Percentiles rank a stretch among this genome's conserved stretches.
Evolutionary conservation across 1,140 invertebrate species (phyloP).

Genomic region (Ceratosolen solmsi): DNA sequence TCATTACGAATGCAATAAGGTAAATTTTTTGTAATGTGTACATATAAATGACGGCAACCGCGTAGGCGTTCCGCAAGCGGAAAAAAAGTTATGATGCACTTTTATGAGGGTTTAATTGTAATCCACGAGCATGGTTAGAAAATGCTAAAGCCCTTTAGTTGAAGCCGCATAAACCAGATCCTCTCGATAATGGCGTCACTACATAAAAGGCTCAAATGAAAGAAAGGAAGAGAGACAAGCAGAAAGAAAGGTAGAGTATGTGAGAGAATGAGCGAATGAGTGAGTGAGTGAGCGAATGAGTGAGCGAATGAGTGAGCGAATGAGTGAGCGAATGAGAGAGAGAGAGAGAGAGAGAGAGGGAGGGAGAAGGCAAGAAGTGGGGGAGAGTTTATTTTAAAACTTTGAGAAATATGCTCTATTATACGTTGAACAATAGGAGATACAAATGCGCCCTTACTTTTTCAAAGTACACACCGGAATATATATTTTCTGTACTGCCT

Average conservation of each 20-base stretch:
- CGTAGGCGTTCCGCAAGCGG: constrained; percentile 48
- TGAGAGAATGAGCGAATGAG: no score
- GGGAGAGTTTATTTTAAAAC: constrained; percentile 25
- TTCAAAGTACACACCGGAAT: background rate
- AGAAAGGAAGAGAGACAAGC: background rate
- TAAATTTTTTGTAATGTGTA: constrained; percentile 55
- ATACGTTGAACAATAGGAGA: constrained; percentile 24
- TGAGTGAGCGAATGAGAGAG: no score
- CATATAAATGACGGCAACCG: constrained; percentile 50
- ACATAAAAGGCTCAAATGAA: constrained; percentile 3
- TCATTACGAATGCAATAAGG: constrained; percentile 66
- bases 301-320: no score
- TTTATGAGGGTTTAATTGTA: constrained; percentile 71
- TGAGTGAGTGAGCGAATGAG: no score
- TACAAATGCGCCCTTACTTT: constrained; percentile 12
- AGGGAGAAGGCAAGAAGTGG: background rate
- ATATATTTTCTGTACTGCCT: constrained; percentile 21
- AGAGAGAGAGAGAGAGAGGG: constrained; percentile 3
- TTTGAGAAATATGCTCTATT: constrained; percentile 27
- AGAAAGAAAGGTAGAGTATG: no score
- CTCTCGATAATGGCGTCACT: constrained; percentile 41
- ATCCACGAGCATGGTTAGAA: constrained; percentile 67
- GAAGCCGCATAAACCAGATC: constrained; percentile 43
- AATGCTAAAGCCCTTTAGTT: constrained; percentile 66
- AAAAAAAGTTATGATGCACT: constrained; percentile 68